A percentile compares a stretch with the other conserved stretches of the same genome.
These are phyloP conservation scores for Creontiades dilutus DNA, from an alignment of 2,888 invertebrate species.

Conservation along the genomic window DNA sequence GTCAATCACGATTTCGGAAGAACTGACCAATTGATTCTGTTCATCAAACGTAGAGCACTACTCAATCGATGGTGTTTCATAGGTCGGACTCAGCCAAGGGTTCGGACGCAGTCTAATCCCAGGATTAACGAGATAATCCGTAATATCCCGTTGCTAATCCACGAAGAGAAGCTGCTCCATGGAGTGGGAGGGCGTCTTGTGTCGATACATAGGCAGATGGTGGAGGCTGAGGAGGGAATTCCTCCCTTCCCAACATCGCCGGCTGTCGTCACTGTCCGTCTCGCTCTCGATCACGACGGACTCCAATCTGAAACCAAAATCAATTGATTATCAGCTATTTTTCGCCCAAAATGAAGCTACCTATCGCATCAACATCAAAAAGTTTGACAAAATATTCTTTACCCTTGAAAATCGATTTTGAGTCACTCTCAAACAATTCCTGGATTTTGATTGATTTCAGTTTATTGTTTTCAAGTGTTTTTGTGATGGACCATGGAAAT, in stretches of 20 bases:
- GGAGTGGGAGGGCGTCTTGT: constrained; percentile 74
- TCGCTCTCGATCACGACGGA: constrained; percentile 75
- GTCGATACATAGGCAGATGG: constrained; percentile 72
- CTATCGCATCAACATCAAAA: no score
- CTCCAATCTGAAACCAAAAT: constrained; percentile 73
- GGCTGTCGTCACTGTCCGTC: constrained; percentile 73
- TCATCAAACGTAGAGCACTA: no score
- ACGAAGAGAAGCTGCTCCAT: constrained; percentile 74
- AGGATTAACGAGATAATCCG: not conserved
- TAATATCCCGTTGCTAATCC: constrained; percentile 63
- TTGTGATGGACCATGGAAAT: no score
- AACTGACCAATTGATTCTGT: no score
- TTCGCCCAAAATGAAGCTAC: no score
- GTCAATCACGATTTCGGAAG: no score
- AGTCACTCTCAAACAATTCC: no score
- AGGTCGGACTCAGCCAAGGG: not conserved
- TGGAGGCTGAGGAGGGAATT: constrained; percentile 73
- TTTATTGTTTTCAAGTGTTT: no score
- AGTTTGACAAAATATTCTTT: no score
- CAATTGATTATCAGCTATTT: not conserved
- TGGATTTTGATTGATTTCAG: no score
- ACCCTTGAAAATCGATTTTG: no score
- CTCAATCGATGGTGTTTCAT: not conserved
- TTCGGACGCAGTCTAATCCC: not conserved
- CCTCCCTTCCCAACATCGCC: constrained; percentile 72